Base-by-base conservation (phyloP, 2,797 vertebrate genomes). In the Trachops cirrhosus region DNA sequence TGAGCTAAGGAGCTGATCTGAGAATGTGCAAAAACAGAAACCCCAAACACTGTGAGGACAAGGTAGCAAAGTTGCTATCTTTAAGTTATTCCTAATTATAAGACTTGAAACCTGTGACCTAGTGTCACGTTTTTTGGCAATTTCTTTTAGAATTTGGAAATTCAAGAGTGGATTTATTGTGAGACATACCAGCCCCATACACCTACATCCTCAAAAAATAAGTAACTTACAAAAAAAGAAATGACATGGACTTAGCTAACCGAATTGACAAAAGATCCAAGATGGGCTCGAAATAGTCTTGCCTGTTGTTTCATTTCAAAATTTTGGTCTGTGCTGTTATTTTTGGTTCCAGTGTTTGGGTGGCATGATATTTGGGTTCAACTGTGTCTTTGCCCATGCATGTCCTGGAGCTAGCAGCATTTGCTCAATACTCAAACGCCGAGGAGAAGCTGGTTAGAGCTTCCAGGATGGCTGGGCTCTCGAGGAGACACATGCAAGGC, bases 241-340 rank as follows among this genome's bases (percentile, higher is more conserved):
- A 94, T 96, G 96, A 97, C 96, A 97, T 22, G 97, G 96, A 98
- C 96, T 96, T 97, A 97, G 96, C 97, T 97, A 97, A 96, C 97
- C 97, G 94, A 97, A 93, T 96, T 87, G 77, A 82, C 83, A 52
- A 62, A 62, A 86, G 89, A 78, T 78, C 89, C 91, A 89, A 71
- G 67, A 85, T 86, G 95, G 89, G 94, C 96, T 97, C 6, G 64
- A 89, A 70, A 79, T 75, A 74, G 79, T 68, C 90, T 87, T 96
- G 97, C 95, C 87, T 96, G 91, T 91, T 93, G 54, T 96, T 95
- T 97, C 94, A 91, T 95, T 89, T 91, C 10, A 19, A 34, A 29
- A 5, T 75, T 80, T 83, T 74, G 73, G 77, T 94, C 85, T 75
- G 94, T 96, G 97, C 93, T 93, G 24, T 97, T 87, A n/a, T 79